These are phyloP conservation scores for Drosophila mayaguana DNA, from an alignment of 2,888 invertebrate genomes.

Conservation along the genomic window DNA sequence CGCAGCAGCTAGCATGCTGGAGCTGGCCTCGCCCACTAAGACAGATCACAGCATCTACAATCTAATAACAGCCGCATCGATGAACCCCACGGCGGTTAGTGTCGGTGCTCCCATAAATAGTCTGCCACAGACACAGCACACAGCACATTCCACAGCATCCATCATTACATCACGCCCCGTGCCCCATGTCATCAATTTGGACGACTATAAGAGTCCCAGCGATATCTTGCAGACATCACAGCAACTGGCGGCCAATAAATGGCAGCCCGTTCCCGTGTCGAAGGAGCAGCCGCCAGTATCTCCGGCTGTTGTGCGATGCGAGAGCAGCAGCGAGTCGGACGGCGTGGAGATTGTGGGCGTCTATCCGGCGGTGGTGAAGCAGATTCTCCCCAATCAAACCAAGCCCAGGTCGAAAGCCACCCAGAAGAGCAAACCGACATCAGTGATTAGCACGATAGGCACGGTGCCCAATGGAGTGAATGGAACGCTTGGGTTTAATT, in stretches of 20 bases:
- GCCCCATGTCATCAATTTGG: slow-evolving; percentile 83
- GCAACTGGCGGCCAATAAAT: slow-evolving; percentile 69
- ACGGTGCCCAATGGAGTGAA: slow-evolving; percentile 38
- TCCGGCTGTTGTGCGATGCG: slow-evolving; percentile 52
- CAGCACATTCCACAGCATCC: slow-evolving; percentile 73
- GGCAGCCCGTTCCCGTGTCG: slow-evolving; percentile 31
- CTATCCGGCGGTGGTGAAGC: slow-evolving; percentile 69
- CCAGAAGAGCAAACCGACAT: slow-evolving; percentile 45
- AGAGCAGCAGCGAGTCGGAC: slow-evolving; percentile 84
- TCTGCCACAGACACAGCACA: slow-evolving; percentile 8
- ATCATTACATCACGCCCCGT: slow-evolving; percentile 39
- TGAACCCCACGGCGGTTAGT: slow-evolving; percentile 35
- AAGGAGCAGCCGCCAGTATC: slow-evolving; percentile 20
- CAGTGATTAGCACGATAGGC: slow-evolving; percentile 32
- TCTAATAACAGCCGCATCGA: slow-evolving; percentile 63
- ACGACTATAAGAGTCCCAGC: slow-evolving; percentile 82
- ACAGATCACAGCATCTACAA: slow-evolving; percentile 83
- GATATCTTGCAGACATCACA: slow-evolving; percentile 84
- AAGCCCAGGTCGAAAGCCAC: slow-evolving; percentile 46
- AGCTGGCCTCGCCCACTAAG: slow-evolving; percentile 76
- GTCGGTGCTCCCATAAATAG: slow-evolving; percentile 26
- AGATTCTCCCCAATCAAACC: slow-evolving; percentile 8
- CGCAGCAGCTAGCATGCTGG: slow-evolving; percentile 51
- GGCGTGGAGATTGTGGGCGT: slow-evolving; percentile 84
- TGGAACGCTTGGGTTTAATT: slow-evolving; percentile 37